Base-by-base conservation (phyloP, 2,888 invertebrate genomes). In the Aphelenchoides bicaudatus region DNA sequence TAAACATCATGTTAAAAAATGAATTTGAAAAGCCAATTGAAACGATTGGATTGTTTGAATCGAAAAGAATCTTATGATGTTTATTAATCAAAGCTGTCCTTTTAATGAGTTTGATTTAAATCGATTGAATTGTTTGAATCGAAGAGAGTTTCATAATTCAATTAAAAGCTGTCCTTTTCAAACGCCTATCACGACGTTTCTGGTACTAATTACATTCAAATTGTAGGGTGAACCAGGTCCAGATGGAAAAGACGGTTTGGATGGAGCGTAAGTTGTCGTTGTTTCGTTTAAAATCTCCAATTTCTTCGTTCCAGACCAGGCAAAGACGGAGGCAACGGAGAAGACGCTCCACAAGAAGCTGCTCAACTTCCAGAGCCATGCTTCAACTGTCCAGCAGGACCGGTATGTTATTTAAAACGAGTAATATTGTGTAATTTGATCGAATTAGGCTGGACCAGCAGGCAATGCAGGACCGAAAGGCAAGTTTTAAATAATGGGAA, bases 331-430 rank as follows among this genome's bases (percentile, higher is more conserved):
- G 43, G 49, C 19, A 60, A 61, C 31, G 69, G 68, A 37, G 58
- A 58, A 31, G 71, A 72, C 56, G 73, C 73, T 1, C 38, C 52
- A 13, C 52, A 51, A 51, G 52, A 51, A 19, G 38, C 34, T 30
- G 21, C 19, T 6, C 34, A 51, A 25, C 19, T 19, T 10, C 52
- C 34, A 2, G 38, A 34, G 37, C 29, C 29, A 28, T 72, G 72
- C 62, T 67, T 66, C 58, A 68, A 67, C 47, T 67, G 71, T 61
- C 72, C 72, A 47, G 65, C 70, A 54, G 71, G 71, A 61, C 70
- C 70, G 39, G 64, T 68, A 47, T 61, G 59, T 29, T 58, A 61
- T 19, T 21, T 62, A 16, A 39, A 21, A 21, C 23, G 43, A 21
- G 16, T n/a, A n/a, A 43, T 43, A 10, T 10, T 10, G 6, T 6